A percentile compares a stretch with the other conserved stretches of the same genome.
Conservation (phyloP, 2,797 vertebrate genomes). For the Characodon lateralis region DNA sequence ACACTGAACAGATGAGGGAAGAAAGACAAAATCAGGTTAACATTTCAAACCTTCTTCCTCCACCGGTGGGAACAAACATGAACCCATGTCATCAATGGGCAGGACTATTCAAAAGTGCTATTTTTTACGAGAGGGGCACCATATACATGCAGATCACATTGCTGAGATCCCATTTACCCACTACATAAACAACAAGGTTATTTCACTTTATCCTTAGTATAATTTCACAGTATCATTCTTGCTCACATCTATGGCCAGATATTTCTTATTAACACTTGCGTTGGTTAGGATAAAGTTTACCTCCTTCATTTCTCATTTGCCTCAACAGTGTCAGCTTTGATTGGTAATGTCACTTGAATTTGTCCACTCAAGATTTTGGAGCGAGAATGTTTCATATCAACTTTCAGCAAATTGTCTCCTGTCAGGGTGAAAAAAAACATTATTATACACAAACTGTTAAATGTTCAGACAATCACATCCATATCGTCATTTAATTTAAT, state of each 20-base stretch:
- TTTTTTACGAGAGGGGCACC: constrained; percentile 18
- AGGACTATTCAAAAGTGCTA: constrained; percentile 44
- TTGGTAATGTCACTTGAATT: constrained; percentile 32
- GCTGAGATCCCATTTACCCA: constrained; percentile 32
- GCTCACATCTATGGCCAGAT: constrained; percentile 20
- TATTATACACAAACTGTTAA: constrained; percentile 24
- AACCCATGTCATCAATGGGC: constrained; percentile 36
- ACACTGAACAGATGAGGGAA: constrained; percentile 74
- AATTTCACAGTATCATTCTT: constrained; percentile 4
- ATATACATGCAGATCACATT: constrained; percentile 32
- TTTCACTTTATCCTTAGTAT: constrained; percentile 38
- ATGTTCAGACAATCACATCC: constrained; percentile 72
- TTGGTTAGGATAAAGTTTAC: constrained; percentile 37
- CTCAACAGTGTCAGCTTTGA: constrained; percentile 26
- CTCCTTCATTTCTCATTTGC: constrained; percentile 24
- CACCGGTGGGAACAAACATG: constrained; percentile 46
- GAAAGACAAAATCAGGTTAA: constrained; percentile 25
- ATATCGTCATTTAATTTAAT: constrained; percentile 36
- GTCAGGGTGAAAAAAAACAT: constrained; percentile 20
- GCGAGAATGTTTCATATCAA: constrained; percentile 15
- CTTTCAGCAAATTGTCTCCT: constrained; percentile 31
- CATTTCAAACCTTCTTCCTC: constrained; percentile 31
- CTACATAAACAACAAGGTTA: constrained; percentile 35
- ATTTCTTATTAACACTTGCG: constrained; percentile 24
- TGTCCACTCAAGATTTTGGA: constrained; percentile 20